These are phyloP conservation scores for Temnothorax rugatulus DNA, from an alignment of 2,888 invertebrate genomes.

Conservation along the genomic window DNA sequence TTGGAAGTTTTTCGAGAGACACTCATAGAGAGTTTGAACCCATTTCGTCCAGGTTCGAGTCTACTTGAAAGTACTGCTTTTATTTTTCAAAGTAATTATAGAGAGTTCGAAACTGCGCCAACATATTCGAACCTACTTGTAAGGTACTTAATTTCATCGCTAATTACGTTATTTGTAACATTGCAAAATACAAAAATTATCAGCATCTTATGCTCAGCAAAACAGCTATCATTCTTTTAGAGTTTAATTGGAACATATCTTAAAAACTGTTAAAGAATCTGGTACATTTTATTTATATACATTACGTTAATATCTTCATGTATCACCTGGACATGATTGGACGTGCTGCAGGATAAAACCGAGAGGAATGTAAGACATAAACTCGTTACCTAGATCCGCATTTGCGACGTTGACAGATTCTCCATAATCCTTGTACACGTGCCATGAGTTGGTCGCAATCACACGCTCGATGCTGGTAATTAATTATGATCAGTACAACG, in stretches of 20 bases:
- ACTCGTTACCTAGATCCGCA: conserved; percentile 26
- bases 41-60: background rate
- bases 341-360: background rate
- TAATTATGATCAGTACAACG: conserved; percentile 61
- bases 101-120: background rate
- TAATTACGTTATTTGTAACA: conserved; percentile 5
- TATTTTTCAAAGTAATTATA: too few relatives aligned
- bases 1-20: background rate
- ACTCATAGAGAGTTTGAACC: background rate
- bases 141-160: background rate
- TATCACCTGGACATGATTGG: background rate
- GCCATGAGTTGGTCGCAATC: conserved; percentile 61
- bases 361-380: conserved; percentile 17
- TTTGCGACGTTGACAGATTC: conserved; percentile 34
- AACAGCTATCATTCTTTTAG: background rate
- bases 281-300: background rate
- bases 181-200: background rate
- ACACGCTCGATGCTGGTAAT: conserved; percentile 63
- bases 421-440: conserved; percentile 10
- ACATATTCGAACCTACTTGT: background rate
- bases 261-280: background rate
- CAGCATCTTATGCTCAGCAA: background rate
- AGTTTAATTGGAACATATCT: background rate
- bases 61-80: background rate
- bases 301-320: background rate